These are phyloP conservation scores for Antechinus stuartii DNA, from an alignment of 2,113 vertebrate species.

Conservation along the genomic window DNA sequence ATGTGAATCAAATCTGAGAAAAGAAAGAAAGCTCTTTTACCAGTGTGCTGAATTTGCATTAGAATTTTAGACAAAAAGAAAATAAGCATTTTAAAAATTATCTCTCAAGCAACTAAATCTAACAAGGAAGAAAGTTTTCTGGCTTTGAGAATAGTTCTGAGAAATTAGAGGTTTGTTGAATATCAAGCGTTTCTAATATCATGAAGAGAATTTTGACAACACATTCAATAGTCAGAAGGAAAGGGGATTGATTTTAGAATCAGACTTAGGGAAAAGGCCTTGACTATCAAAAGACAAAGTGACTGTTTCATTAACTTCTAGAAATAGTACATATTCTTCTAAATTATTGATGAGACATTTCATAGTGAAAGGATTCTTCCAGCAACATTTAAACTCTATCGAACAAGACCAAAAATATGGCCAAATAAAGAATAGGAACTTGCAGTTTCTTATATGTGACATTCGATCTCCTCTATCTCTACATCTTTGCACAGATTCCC, in stretches of 20 bases:
- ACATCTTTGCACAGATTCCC: not conserved
- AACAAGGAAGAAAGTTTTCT: not conserved
- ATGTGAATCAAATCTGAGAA: not conserved
- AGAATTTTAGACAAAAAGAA: not conserved
- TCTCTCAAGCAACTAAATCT: not conserved
- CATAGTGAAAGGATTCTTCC: not conserved
- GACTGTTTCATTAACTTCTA: not conserved
- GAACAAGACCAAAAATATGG: not conserved
- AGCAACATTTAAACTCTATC: not conserved
- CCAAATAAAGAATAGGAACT: not conserved
- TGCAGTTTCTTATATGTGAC: not conserved
- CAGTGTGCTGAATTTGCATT: not conserved
- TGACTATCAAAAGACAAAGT: not conserved
- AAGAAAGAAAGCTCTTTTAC: not conserved
- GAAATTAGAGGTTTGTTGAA: not conserved
- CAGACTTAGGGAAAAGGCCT: not conserved
- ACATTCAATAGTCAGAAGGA: not conserved
- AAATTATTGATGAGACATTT: not conserved
- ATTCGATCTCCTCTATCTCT: not conserved
- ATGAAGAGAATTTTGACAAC: not conserved
- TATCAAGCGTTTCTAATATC: not conserved
- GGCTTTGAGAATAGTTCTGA: not conserved
- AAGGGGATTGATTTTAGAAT: not conserved
- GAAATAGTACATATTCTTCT: not conserved
- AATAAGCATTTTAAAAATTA: not conserved